Percentiles rank a stretch among this genome's conserved stretches.
Evolutionary conservation across 2,888 invertebrate species (phyloP).

Genomic region (Andrena dorsata): DNA sequence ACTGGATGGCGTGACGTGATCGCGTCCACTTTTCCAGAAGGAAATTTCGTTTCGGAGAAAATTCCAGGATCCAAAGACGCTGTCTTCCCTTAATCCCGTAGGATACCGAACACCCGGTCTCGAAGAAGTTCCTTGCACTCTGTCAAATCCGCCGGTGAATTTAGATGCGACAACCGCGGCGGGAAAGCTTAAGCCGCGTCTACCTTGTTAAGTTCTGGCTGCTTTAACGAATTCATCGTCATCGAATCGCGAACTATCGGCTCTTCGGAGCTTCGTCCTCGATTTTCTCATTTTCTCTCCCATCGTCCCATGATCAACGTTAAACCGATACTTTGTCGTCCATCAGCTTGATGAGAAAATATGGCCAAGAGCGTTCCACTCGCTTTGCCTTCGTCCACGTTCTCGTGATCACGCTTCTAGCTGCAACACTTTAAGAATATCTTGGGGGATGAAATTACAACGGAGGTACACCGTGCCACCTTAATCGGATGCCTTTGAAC

Average conservation of each 20-base stretch:
- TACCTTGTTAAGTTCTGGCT: slow-evolving; percentile 42
- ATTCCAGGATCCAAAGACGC: slow-evolving; percentile 22
- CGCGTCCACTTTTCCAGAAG: neutral
- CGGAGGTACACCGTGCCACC: no score
- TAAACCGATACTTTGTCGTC: slow-evolving; percentile 6
- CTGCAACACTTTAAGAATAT: neutral
- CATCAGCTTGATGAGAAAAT: slow-evolving; percentile 28
- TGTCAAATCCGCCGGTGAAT: slow-evolving; percentile 54
- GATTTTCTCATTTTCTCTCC: slow-evolving; percentile 3
- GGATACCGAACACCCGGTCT: slow-evolving; percentile 40
- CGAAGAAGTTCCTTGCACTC: slow-evolving; percentile 27
- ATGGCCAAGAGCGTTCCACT: slow-evolving; percentile 7
- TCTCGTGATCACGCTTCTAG: neutral
- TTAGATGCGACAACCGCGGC: slow-evolving; percentile 45
- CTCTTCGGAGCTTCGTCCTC: neutral
- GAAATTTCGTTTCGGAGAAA: slow-evolving; percentile 33
- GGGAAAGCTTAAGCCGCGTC: slow-evolving; percentile 24
- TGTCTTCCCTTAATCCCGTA: slow-evolving; percentile 42
- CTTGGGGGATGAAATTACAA: no score
- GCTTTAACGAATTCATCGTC: slow-evolving; percentile 35
- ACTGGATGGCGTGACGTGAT: neutral
- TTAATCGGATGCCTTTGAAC: no score
- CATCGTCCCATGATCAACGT: slow-evolving; percentile 29
- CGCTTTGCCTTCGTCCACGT: neutral
- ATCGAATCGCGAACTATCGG: slow-evolving; percentile 19